Conservation (phyloP, 2,797 vertebrate species). For the Prionace glauca region DNA sequence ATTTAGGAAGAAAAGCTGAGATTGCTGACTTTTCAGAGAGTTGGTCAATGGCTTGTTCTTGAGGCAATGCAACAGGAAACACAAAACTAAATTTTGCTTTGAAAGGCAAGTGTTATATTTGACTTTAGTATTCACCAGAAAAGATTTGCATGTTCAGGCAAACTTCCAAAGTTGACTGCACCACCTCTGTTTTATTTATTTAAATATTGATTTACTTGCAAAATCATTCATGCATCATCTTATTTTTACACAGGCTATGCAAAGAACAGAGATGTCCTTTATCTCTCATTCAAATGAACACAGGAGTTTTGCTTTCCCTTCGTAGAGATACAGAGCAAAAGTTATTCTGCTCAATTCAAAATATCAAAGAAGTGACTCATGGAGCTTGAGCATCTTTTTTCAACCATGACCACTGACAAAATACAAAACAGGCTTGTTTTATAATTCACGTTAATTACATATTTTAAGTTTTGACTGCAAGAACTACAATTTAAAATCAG, state of each 20-base stretch:
- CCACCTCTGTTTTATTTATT: background rate
- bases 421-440: background rate
- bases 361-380: too few relatives aligned
- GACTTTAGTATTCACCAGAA: background rate
- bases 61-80: background rate
- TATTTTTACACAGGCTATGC: background rate
- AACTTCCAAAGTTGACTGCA: background rate
- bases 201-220: background rate
- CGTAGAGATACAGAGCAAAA: background rate
- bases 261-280: background rate
- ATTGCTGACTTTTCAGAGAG: background rate
- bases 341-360: too few relatives aligned
- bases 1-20: background rate
- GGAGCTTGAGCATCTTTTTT: background rate
- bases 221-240: background rate
- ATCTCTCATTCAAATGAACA: background rate
- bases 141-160: background rate
- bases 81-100: background rate
- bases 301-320: background rate
- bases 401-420: background rate
- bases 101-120: background rate
- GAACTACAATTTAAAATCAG: background rate
- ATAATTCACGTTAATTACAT: background rate
- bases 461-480: background rate
- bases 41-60: background rate